Evolutionary conservation across 2,888 invertebrate species (phyloP).

Genomic region (Charanyca ferruginea): DNA sequence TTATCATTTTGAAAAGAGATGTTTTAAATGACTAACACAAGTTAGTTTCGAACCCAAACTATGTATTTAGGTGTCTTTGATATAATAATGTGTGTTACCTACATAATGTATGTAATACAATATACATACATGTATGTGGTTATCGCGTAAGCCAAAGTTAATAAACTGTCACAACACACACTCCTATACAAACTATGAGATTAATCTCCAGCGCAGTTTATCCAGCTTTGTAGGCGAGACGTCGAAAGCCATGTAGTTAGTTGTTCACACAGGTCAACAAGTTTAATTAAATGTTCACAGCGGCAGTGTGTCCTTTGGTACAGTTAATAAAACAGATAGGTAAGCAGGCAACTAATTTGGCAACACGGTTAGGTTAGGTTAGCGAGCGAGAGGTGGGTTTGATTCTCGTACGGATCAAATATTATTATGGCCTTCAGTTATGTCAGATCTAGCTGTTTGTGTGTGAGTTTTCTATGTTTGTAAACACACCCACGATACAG

Average conservation of each 20-base stretch:
- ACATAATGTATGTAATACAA: background rate
- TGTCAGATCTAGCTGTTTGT: too few relatives aligned
- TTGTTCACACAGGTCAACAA: slow-evolving; percentile 51
- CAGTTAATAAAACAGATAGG: slow-evolving; percentile 2
- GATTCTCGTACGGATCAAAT: too few relatives aligned
- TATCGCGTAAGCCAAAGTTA: slow-evolving; percentile 19
- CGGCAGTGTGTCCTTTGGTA: slow-evolving; percentile 22
- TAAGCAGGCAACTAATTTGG: background rate
- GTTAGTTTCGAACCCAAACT: background rate
- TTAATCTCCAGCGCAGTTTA: slow-evolving; percentile 38
- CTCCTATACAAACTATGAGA: slow-evolving; percentile 43
- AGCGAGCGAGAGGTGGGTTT: too few relatives aligned
- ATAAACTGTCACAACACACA: slow-evolving; percentile 18
- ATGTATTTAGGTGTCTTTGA: background rate
- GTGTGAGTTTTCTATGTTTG: too few relatives aligned
- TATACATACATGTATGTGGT: slow-evolving; percentile 13
- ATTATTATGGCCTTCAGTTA: too few relatives aligned
- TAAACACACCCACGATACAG: too few relatives aligned
- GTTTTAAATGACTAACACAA: background rate
- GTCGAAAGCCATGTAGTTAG: slow-evolving; percentile 49
- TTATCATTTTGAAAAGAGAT: too few relatives aligned
- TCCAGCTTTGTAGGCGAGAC: slow-evolving; percentile 40
- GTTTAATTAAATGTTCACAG: slow-evolving; percentile 61
- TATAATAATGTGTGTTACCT: background rate
- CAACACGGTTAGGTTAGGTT: too few relatives aligned